These are phyloP conservation scores for Carabus problematicus DNA, from an alignment of 2,888 invertebrate species.

Conservation along the genomic window DNA sequence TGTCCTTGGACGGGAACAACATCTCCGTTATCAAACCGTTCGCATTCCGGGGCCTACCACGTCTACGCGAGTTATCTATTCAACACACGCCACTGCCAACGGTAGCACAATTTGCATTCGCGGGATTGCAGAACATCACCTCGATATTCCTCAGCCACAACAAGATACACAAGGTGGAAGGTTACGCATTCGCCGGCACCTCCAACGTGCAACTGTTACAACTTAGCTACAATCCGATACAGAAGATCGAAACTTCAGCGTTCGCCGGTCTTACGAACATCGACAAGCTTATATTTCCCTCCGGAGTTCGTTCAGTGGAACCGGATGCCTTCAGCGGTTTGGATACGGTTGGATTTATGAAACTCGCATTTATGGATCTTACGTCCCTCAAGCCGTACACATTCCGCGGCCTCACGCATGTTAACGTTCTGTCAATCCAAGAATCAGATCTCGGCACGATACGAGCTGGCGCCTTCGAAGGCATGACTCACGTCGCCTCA, in stretches of 20 bases:
- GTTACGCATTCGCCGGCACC: constrained; percentile 87
- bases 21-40: constrained; percentile 83
- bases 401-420: constrained; percentile 78
- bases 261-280: constrained; percentile 86
- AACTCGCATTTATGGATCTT: constrained; percentile 85
- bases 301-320: constrained; percentile 78
- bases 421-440: constrained; percentile 77
- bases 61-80: constrained; percentile 81
- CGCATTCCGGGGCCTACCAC: constrained; percentile 83
- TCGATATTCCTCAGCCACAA: constrained; percentile 69
- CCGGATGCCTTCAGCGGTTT: constrained; percentile 82
- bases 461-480: constrained; percentile 77
- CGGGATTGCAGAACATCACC: constrained; percentile 82
- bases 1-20: constrained; percentile 87
- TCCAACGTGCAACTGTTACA: constrained; percentile 83
- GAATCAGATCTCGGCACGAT: constrained; percentile 84
- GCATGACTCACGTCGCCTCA: constrained; percentile 73
- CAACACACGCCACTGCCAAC: constrained; percentile 84
- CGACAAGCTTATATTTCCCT: constrained; percentile 82
- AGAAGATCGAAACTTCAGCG: constrained; percentile 80
- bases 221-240: constrained; percentile 83
- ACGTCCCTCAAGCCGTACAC: constrained; percentile 73
- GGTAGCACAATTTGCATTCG: constrained; percentile 84
- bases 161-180: constrained; percentile 64
- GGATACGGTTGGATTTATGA: constrained; percentile 81